Percentiles rank a stretch among this genome's conserved stretches.
These are phyloP conservation scores for Trichechus manatus DNA, from an alignment of 2,113 vertebrate genomes.

Conservation along the genomic window DNA sequence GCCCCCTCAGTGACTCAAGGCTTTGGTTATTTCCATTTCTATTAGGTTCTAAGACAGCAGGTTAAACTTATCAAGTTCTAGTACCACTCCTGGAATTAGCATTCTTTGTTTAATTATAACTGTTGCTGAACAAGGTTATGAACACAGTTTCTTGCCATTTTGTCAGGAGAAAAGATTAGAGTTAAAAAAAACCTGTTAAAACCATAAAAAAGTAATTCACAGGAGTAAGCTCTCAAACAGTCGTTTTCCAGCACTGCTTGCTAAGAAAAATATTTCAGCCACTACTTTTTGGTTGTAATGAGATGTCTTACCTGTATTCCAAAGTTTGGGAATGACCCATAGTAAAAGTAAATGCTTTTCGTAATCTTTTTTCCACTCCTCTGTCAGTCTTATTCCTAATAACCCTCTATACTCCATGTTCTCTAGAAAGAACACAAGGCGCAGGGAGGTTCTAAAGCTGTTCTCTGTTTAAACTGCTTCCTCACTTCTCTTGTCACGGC, in stretches of 20 bases:
- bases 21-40: constrained; percentile 62
- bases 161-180: constrained; percentile 22
- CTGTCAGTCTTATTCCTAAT: neutral
- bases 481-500: neutral
- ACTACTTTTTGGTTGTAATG: neutral
- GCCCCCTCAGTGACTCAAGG: neutral
- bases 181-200: neutral
- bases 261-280: neutral
- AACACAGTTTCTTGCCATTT: constrained; percentile 40
- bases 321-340: neutral
- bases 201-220: neutral
- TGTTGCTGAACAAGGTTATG: neutral
- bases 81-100: neutral
- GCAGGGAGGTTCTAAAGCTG: neutral
- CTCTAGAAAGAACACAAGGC: neutral
- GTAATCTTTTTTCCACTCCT: neutral
- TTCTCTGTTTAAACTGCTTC: constrained; percentile 1
- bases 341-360: neutral
- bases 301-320: neutral
- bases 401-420: neutral
- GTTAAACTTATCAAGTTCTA: constrained; percentile 37
- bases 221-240: neutral
- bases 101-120: constrained; percentile 48
- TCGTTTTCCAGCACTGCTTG: neutral
- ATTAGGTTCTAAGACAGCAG: constrained; percentile 68